Evolutionary conservation across 2,113 vertebrate species (phyloP), one percentile per base, ranked within the genome.

Genomic region (Quiscalus mexicanus): DNA sequence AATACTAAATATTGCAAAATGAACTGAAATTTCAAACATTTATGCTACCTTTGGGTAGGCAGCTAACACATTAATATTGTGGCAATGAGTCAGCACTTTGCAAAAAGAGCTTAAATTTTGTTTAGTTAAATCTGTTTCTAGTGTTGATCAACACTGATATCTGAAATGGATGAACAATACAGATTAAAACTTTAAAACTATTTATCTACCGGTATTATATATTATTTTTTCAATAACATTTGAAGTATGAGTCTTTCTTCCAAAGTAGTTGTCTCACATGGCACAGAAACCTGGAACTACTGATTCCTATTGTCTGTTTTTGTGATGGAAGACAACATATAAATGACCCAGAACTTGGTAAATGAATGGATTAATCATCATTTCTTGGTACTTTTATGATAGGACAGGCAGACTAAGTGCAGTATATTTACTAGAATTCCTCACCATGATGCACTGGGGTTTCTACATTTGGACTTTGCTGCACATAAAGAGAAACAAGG

Each of bases 401-500:
- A 68, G 31, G 39, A 44, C 44, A 42, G 20, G 23, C 16, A 89
- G 63, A 63, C 20, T 56, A 63, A 42, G 16, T 33, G 10, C 12
- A 69, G 4, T 16, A 80, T 68, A 58, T 81, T 68, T 81, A 71
- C 5, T n/a, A 35, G 47, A 45, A 78, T 24, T 78, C 4, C 89
- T 96, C 97, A 98, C 97, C 97, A 12, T 97, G 95, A 58, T 98
- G 96, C 15, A 98, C 93, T 87, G 98, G 95, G 24, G 97, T 93
- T 86, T 99, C 98, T 33, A 86, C 97, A 91, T 98, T 97, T 23
- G 98, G 15, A 98, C 64, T 99, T 97, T 58, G 98, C 97, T 69
- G 98, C 98, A 83, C 98, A 97, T 45, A 98, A 97, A 97, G 47
- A 99, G 96, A 83, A 98, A 71, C 98, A 81, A 98, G 97, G 41